phyloP scores from a whole-genome alignment of 2,797 vertebrate species.

The Babyrousa celebensis region DNA sequence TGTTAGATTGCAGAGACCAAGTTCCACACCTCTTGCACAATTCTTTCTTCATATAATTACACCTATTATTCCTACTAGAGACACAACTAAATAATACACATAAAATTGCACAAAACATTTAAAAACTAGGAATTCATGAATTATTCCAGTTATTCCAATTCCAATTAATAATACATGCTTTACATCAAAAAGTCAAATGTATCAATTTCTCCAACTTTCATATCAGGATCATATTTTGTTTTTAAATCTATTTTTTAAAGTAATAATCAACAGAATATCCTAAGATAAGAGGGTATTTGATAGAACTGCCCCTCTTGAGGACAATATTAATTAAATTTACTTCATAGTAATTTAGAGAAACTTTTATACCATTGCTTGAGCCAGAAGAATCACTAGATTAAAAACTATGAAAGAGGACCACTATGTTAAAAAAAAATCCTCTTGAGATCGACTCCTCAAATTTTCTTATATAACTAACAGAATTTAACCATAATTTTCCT shows the following conservation, averaged over 20 bases:
- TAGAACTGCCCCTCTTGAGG: not conserved
- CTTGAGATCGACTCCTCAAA: not conserved
- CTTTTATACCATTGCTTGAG: constrained; percentile 43
- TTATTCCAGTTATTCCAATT: not conserved
- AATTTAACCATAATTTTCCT: constrained; percentile 23
- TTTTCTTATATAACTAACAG: constrained; percentile 48
- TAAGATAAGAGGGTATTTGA: not conserved
- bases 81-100: constrained; percentile 7
- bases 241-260: constrained; percentile 52
- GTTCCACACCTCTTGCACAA: not conserved
- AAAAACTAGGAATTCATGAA: not conserved
- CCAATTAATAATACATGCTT: constrained; percentile 36
- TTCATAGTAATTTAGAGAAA: constrained; percentile 38
- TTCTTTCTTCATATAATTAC: constrained; percentile 25
- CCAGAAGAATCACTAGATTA: constrained; percentile 13
- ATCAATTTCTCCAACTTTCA: constrained; percentile 31
- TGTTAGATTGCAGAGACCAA: constrained; percentile 17
- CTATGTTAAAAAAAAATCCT: not conserved
- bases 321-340: not conserved
- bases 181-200: constrained; percentile 16
- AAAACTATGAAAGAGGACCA: constrained; percentile 22
- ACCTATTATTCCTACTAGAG: not conserved
- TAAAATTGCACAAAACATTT: constrained; percentile 17
- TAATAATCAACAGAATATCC: constrained; percentile 32
- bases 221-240: constrained; percentile 22